Percentiles rank a stretch among this genome's conserved stretches.
phyloP scores from a whole-genome alignment of 2,888 invertebrate species.

The Rapana venosa region DNA sequence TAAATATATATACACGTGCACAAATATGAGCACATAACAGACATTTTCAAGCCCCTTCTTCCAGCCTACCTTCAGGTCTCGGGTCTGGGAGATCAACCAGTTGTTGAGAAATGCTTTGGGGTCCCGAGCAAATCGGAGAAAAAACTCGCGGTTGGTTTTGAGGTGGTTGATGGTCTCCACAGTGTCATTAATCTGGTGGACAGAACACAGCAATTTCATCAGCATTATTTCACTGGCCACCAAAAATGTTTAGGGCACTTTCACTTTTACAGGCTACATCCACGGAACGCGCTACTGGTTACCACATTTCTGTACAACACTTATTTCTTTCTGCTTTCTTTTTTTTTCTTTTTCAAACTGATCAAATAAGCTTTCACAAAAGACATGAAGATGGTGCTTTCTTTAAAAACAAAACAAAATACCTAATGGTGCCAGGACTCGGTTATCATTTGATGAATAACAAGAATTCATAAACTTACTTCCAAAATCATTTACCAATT shows the following conservation, averaged over 20 bases:
- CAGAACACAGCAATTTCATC: not conserved
- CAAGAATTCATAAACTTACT: no score
- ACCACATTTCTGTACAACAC: no score
- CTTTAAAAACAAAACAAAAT: no score
- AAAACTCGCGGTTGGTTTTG: slow-evolving; percentile 98
- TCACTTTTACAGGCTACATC: not conserved
- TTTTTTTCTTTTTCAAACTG: no score
- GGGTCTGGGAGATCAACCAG: slow-evolving; percentile 97
- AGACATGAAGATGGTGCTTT: no score
- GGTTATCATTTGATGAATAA: no score
- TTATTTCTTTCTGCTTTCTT: not conserved
- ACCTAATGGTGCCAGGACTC: no score
- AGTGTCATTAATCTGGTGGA: slow-evolving; percentile 91
- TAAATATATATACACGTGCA: no score
- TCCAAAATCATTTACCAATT: no score
- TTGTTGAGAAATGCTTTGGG: slow-evolving; percentile 99
- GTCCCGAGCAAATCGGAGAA: slow-evolving; percentile 97
- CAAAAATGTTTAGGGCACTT: slow-evolving; percentile 21
- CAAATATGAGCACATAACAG: not conserved
- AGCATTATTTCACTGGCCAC: no score
- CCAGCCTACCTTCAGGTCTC: slow-evolving; percentile 90
- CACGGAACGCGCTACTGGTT: no score
- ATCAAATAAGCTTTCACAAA: no score
- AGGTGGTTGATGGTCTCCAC: slow-evolving; percentile 99
- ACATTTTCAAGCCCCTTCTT: not conserved